These are phyloP conservation scores for Cataglyphis hispanica DNA, from an alignment of 1,140 invertebrate species.

Conservation along the genomic window DNA sequence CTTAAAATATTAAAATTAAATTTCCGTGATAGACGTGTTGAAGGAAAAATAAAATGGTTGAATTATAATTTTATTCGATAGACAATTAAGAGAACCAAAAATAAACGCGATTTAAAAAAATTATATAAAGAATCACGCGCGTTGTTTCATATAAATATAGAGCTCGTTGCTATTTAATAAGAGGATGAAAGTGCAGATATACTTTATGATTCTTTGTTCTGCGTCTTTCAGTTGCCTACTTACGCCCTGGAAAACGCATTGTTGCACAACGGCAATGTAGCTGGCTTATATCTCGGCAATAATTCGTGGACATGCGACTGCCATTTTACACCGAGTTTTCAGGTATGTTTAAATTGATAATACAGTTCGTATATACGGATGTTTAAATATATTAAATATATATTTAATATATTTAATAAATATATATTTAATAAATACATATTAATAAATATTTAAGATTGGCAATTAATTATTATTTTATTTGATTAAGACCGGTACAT, in stretches of 20 bases:
- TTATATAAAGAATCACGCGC: conserved; percentile 1
- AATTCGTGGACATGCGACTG: conserved; percentile 95
- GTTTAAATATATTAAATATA: background rate
- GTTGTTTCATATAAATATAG: background rate
- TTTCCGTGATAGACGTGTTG: background rate
- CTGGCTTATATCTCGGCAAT: conserved; percentile 89
- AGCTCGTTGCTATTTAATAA: background rate
- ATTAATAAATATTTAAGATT: no score
- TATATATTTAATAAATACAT: no score
- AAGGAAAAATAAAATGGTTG: background rate
- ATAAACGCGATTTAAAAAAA: background rate
- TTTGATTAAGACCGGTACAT: background rate
- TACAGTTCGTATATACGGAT: background rate
- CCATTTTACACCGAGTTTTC: conserved; percentile 91
- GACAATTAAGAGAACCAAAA: conserved; percentile 4
- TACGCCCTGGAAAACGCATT: conserved; percentile 93
- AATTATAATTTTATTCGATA: background rate
- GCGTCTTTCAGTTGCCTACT: conserved; percentile 89
- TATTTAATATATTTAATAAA: no score
- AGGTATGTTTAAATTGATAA: conserved; percentile 81
- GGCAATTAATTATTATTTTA: background rate
- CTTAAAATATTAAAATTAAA: background rate
- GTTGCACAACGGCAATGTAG: conserved; percentile 90
- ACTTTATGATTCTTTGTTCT: conserved; percentile 32
- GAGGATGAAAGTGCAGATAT: background rate